A percentile compares a stretch with the other conserved stretches of the same genome.
Evolutionary conservation across 2,797 vertebrate species (phyloP).

Genomic region (Schizopygopsis pylzovi): DNA sequence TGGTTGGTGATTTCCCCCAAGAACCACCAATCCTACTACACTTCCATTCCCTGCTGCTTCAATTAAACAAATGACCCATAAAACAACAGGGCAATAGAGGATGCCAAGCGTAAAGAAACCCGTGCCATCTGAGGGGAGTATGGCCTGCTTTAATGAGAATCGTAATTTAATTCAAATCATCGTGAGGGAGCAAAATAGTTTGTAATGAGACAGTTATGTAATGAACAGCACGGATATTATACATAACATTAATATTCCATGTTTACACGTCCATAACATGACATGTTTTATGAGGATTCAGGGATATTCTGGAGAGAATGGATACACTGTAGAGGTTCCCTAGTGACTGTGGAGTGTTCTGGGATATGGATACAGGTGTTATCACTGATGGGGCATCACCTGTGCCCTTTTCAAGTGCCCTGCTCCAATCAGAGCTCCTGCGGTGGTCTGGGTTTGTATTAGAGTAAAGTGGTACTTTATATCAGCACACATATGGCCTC

Average conservation of each 20-base stretch:
- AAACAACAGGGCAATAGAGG: constrained; percentile 47
- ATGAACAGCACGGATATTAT: constrained; percentile 25
- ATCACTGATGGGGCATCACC: constrained; percentile 8
- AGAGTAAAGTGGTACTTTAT: constrained; percentile 33
- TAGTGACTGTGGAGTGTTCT: background rate
- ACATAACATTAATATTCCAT: background rate
- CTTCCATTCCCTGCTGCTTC: constrained; percentile 29
- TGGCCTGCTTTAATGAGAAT: constrained; percentile 5
- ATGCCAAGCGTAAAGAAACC: constrained; percentile 24
- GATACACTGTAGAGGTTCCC: background rate
- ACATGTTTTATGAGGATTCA: background rate
- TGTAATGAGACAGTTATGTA: constrained; percentile 39
- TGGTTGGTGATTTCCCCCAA: constrained; percentile 27
- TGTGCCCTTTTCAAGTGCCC: constrained; percentile 24
- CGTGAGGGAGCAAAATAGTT: constrained; percentile 15
- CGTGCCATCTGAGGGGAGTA: constrained; percentile 27
- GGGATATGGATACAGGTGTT: background rate
- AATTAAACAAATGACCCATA: constrained; percentile 55
- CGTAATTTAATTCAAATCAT: constrained; percentile 24
- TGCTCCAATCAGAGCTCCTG: constrained; percentile 13
- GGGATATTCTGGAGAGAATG: background rate
- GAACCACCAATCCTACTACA: constrained; percentile 38
- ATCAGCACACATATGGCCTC: constrained; percentile 12
- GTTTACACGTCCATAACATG: background rate
- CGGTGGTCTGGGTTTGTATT: constrained; percentile 7